These are phyloP conservation scores for Chaetops frenatus DNA, from an alignment of 2,113 vertebrate genomes.

Conservation along the genomic window DNA sequence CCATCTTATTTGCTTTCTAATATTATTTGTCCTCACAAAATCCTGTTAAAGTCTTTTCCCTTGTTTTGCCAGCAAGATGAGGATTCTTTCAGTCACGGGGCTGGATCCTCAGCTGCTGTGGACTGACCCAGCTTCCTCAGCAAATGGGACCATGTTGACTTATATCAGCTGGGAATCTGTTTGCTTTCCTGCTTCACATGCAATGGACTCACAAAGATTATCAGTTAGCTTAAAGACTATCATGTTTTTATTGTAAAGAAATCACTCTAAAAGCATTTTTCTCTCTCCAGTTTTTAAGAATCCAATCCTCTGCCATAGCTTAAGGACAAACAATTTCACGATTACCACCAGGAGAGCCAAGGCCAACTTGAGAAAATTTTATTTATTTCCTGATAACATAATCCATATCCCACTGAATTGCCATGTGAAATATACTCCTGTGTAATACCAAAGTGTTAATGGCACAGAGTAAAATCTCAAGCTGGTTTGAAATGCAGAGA, in stretches of 20 bases:
- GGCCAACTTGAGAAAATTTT: conserved; percentile 59
- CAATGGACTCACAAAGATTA: background rate
- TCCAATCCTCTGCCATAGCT: conserved; percentile 68
- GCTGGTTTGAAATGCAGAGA: conserved; percentile 65
- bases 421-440: conserved; percentile 38
- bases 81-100: background rate
- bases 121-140: conserved; percentile 7
- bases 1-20: conserved; percentile 3
- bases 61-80: conserved; percentile 26
- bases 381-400: conserved; percentile 70
- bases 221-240: conserved; percentile 57
- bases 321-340: conserved; percentile 65
- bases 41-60: conserved; percentile 31
- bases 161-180: background rate
- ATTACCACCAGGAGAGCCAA: conserved; percentile 44
- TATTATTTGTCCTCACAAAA: conserved; percentile 24
- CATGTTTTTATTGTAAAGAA: conserved; percentile 57
- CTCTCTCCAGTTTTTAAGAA: conserved; percentile 57
- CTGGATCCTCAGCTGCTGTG: background rate
- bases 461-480: conserved; percentile 57
- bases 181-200: background rate
- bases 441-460: conserved; percentile 65
- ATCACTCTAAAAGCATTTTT: conserved; percentile 73
- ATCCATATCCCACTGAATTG: conserved; percentile 61
- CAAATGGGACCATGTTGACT: background rate